Conservation (phyloP, 64 coral and sea anemone genomes). For the Montipora cactus region DNA sequence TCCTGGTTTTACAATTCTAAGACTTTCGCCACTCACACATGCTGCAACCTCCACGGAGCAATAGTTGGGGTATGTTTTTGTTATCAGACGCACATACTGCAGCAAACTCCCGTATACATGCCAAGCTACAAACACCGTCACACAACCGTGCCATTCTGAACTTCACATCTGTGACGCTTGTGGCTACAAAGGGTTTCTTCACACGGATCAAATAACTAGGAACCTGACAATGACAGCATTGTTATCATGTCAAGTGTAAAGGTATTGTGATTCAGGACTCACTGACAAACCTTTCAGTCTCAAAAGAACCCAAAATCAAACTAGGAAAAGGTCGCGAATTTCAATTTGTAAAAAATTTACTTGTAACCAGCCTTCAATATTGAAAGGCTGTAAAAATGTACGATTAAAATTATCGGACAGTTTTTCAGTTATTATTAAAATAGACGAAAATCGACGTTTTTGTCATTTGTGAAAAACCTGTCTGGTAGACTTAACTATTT, state of each 20-base stretch:
- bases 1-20: constrained; percentile 14
- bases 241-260: not conserved
- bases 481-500: too few relatives aligned
- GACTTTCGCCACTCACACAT: constrained; percentile 18
- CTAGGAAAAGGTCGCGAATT: too few relatives aligned
- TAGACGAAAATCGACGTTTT: too few relatives aligned
- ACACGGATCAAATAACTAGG: constrained; percentile 20
- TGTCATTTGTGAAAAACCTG: too few relatives aligned
- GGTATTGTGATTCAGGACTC: too few relatives aligned
- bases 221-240: not conserved
- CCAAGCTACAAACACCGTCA: constrained; percentile 35
- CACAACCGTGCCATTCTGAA: constrained; percentile 35
- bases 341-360: too few relatives aligned
- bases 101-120: constrained; percentile 45
- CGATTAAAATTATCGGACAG: too few relatives aligned
- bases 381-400: too few relatives aligned
- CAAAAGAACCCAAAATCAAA: too few relatives aligned
- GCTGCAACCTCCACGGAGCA: constrained; percentile 51
- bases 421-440: too few relatives aligned
- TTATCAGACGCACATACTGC: constrained; percentile 81
- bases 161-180: constrained; percentile 36
- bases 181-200: constrained; percentile 50
- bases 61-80: constrained; percentile 66
- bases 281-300: too few relatives aligned
- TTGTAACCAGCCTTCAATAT: too few relatives aligned